Evolutionary conservation across 2,113 vertebrate genomes (phyloP), one percentile per base, ranked within the genome.

Genomic region (Martes martes): DNA sequence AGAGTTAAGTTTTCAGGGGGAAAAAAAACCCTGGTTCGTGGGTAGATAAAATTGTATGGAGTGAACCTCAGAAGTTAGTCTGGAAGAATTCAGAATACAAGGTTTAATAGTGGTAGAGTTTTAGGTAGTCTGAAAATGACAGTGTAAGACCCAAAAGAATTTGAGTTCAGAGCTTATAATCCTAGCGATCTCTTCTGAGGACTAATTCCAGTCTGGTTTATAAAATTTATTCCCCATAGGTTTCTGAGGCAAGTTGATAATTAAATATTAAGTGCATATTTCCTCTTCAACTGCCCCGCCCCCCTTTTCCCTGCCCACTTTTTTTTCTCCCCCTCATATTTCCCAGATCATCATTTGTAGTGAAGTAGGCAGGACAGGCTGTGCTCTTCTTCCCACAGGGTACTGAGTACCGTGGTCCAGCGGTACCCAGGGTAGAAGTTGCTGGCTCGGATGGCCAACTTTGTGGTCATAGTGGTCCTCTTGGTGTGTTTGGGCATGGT

Each of bases 191-290:
- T 89, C 63, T 92, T 82, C 52, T 80, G 67, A n/a, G 61, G 88
- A 91, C 21, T 15, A 63, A 1, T 71, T 88, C 45, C 55, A 59
- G 33, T 63, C 16, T 80, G 24, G 1, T 83, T 90, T 89, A 47
- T 93, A 57, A 85, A 65, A 52, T 59, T n/a, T 91, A 33, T 63
- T 96, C 28, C 33, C 16, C 14, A 11, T 55, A 76, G 63, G 28
- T 93, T 93, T 92, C 69, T 81, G 26, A 91, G 50, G 76, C 42
- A 87, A 39, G n/a, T 87, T 79, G 36, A 6, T 96, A 67, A 80
- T 92, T 96, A 93, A 88, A 47, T 97, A 28, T 79, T 78, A 85
- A 39, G 52, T 96, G n/a, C 33, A 28, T 71, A 55, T 81, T 33
- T 19, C 8, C 83, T 33, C 18, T 94, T 18, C 73, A 92, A 31